phyloP scores from a whole-genome alignment of 2,888 invertebrate genomes.

The Sarcophaga variegata region DNA sequence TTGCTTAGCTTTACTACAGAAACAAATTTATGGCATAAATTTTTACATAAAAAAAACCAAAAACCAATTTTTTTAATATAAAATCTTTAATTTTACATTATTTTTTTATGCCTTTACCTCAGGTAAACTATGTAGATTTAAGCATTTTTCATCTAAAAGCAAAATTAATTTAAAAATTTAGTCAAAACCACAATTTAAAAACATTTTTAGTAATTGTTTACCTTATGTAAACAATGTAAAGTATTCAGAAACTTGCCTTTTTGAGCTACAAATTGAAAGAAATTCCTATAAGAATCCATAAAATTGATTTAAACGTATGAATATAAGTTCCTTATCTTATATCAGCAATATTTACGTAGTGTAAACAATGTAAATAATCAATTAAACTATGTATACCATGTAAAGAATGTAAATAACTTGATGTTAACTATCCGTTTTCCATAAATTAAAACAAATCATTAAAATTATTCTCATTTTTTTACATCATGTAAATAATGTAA shows the following conservation, averaged over 20 bases:
- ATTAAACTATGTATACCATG: neutral
- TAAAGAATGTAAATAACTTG: too few relatives aligned
- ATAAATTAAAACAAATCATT: neutral
- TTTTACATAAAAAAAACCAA: neutral
- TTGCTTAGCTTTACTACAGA: slow-evolving; percentile 55
- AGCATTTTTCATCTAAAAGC: neutral
- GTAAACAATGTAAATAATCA: slow-evolving; percentile 11
- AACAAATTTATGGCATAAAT: slow-evolving; percentile 63
- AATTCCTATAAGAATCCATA: too few relatives aligned
- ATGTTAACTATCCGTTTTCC: too few relatives aligned
- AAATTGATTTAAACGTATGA: too few relatives aligned
- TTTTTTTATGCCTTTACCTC: neutral
- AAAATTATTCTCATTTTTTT: too few relatives aligned
- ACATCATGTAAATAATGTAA: slow-evolving; percentile 11
- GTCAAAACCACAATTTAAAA: too few relatives aligned
- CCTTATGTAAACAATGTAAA: slow-evolving; percentile 29
- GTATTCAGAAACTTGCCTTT: neutral
- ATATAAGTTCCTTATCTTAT: too few relatives aligned
- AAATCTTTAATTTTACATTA: neutral
- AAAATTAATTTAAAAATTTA: neutral
- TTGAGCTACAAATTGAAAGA: too few relatives aligned
- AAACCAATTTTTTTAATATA: neutral
- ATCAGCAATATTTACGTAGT: neutral
- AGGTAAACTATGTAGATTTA: slow-evolving; percentile 9
- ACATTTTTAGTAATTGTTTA: slow-evolving; percentile 15